Base-by-base conservation (phyloP, 2,888 invertebrate species). In the Busseola fusca region DNA sequence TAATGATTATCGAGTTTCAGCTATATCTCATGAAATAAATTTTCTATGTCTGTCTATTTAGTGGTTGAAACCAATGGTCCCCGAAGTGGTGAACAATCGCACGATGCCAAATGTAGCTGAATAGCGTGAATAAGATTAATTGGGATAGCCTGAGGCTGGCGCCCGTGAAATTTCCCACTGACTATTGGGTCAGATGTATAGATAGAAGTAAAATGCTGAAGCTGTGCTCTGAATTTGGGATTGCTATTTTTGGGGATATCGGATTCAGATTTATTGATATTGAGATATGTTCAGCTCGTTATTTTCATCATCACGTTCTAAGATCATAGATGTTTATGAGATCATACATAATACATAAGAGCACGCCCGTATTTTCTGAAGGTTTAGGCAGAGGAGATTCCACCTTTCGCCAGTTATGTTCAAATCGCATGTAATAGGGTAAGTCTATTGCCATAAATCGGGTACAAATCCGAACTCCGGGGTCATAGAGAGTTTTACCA, bases 71-170 rank as follows among this genome's bases (percentile, higher is more conserved):
- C 56, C 63, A 80, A 77, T 71, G 69, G 64, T 14, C 72, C 59
- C 59, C 57, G 54, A 66, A 71, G 57, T 67, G 76, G 64, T 42
- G 21, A 79, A 76, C 64, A 73, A 69, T 83, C 56, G 62, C 27
- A 54, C 58, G 52, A 76, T 74, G 80, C 69, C 72, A 77, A 84
- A 77, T 75, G 77, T 77, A 75, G 72, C 83, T 74, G 83, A 77
- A 84, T 75, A 74, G 78, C 71, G 86, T 79, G 84, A 81, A 86
- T 84, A 86, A 84, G 83, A 86, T 85, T 83, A 85, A 86, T 85
- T 83, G 79, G 68, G 73, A 75, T 76, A 65, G 65, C 60, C 70
- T 68, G 65, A 73, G 67, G 72, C 69, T 62, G 60, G 45, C 72
- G 64, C 75, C 84, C 74, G 76, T 80, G 72, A 83, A 81, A 81